A percentile compares a stretch with the other conserved stretches of the same genome.
These are phyloP conservation scores for Ashinkailepas kermadecensis DNA, from an alignment of 2,888 invertebrate genomes.

Conservation along the genomic window DNA sequence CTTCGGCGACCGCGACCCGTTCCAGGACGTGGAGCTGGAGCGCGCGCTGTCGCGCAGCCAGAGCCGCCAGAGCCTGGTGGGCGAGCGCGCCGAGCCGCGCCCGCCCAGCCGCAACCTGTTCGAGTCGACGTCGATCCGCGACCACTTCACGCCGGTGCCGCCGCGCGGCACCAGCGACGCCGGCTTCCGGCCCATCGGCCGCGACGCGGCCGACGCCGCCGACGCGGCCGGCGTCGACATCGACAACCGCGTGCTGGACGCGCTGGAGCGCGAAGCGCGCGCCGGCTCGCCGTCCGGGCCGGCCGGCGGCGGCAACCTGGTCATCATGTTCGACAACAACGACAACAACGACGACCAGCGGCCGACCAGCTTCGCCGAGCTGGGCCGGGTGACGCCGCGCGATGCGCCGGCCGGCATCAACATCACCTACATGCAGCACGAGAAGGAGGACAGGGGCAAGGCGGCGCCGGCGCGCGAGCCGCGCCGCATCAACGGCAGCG, in stretches of 20 bases:
- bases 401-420: constrained; percentile 38
- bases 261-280: constrained; percentile 27
- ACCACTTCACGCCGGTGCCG: background rate
- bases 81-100: constrained; percentile 31
- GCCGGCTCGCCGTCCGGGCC: constrained; percentile 17
- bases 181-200: background rate
- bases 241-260: constrained; percentile 25
- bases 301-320: constrained; percentile 10
- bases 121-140: background rate
- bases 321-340: constrained; percentile 22
- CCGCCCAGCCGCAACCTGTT: constrained; percentile 6
- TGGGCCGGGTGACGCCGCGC: constrained; percentile 48
- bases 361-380: constrained; percentile 64
- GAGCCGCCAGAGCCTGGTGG: constrained; percentile 31
- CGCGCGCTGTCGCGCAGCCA: constrained; percentile 27
- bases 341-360: constrained; percentile 40
- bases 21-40: constrained; percentile 20
- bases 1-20: constrained; percentile 27
- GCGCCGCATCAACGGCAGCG: background rate
- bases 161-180: background rate
- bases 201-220: background rate
- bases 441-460: constrained; percentile 36
- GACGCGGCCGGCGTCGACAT: background rate
- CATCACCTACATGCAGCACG: constrained; percentile 50
- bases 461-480: constrained; percentile 19